phyloP scores from a whole-genome alignment of 2,797 vertebrate species.

The Phrynocephalus vlangalii region DNA sequence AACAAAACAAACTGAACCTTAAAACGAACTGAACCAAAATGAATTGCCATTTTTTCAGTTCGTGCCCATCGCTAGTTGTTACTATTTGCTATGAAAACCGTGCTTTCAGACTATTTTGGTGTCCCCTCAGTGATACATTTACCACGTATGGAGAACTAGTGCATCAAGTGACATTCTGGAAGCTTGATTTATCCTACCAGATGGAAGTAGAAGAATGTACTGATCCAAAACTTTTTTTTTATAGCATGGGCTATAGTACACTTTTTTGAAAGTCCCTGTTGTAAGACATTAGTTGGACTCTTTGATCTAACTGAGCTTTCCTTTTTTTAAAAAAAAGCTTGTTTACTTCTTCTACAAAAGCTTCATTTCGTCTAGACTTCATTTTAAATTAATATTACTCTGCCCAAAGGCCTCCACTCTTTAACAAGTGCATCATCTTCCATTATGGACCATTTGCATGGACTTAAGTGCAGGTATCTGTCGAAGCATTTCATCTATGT shows the following conservation, averaged over 20 bases:
- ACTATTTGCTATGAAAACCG: no score
- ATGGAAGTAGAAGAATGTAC: neutral
- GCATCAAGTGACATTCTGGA: neutral
- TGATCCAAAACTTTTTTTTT: neutral
- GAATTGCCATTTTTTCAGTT: no score
- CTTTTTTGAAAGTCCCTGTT: neutral
- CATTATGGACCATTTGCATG: slow-evolving; percentile 39
- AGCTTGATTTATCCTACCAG: neutral
- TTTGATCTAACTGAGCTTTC: slow-evolving; percentile 19
- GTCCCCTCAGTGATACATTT: no score
- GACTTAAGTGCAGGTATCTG: slow-evolving; percentile 40
- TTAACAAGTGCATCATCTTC: slow-evolving; percentile 22
- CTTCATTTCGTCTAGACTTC: slow-evolving; percentile 3
- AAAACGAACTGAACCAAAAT: no score
- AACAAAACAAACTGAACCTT: no score
- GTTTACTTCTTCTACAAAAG: slow-evolving; percentile 34
- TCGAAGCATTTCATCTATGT: slow-evolving; percentile 27
- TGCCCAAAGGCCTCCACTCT: slow-evolving; percentile 34
- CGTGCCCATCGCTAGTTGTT: no score
- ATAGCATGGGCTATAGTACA: neutral
- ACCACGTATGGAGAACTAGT: no score
- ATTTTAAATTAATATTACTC: slow-evolving; percentile 34
- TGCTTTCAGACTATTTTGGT: no score
- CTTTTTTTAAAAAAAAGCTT: neutral
- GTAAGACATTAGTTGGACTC: slow-evolving; percentile 12